A percentile compares a stretch with the other conserved stretches of the same genome.
These are phyloP conservation scores for Synaphobranchus kaupii DNA, from an alignment of 2,797 vertebrate species.

Conservation along the genomic window DNA sequence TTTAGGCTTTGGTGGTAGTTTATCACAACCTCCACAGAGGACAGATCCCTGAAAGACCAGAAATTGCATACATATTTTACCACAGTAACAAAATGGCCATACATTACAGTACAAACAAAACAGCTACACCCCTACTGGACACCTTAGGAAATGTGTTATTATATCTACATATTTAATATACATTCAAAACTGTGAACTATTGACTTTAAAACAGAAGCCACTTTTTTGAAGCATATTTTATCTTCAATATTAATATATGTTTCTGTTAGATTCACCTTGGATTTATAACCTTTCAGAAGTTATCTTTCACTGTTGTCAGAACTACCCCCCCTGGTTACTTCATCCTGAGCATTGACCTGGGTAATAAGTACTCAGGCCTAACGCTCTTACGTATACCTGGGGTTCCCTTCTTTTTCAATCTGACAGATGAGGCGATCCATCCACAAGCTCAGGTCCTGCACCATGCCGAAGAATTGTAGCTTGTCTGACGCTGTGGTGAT, in stretches of 20 bases:
- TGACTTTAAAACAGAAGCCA: not conserved
- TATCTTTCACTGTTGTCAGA: not conserved
- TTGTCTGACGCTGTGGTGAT: slow-evolving; percentile 88
- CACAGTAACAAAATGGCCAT: not conserved
- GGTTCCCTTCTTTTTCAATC: slow-evolving; percentile 87
- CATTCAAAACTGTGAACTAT: not conserved
- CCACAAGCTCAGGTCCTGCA: slow-evolving; percentile 87
- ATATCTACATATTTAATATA: not conserved
- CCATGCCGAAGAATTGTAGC: slow-evolving; percentile 83
- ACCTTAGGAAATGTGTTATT: not conserved
- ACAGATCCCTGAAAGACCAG: slow-evolving; percentile 81
- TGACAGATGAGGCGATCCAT: slow-evolving; percentile 90
- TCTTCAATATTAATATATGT: not conserved
- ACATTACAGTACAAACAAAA: not conserved
- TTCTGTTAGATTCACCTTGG: not conserved
- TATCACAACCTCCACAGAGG: slow-evolving; percentile 92
- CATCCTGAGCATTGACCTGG: not conserved
- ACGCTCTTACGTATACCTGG: slow-evolving; percentile 72
- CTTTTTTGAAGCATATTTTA: not conserved
- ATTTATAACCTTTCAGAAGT: not conserved
- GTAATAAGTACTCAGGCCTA: not conserved
- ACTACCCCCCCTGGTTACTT: not conserved
- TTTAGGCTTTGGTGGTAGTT: slow-evolving; percentile 93
- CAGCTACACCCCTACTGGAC: not conserved
- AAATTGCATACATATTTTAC: not conserved